Base-by-base conservation (phyloP, 1,140 invertebrate genomes). In the Microplitis demolitor region DNA sequence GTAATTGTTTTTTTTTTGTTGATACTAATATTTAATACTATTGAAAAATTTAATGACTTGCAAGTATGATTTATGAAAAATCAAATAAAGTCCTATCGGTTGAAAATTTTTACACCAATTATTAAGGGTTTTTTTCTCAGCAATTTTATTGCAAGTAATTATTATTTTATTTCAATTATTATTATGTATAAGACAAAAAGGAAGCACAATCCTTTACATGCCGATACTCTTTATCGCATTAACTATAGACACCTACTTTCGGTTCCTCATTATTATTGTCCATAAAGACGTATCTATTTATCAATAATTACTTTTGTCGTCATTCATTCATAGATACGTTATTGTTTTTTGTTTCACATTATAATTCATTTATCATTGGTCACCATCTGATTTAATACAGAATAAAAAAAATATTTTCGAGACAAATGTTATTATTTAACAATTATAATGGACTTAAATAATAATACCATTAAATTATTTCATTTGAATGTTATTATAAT, bases 191-290 rank as follows among this genome's bases (percentile, higher is more conserved):
- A 67, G 56, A 61, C 56, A 51, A 62, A 4, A 66, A 72, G 71
- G 71, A 72, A 72, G 71, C 71, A 72, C 62, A 67, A 74, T 67
- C 69, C 63, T 66, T 71, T 64, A 63, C 24, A 11, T 71, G 69
- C 34, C 51, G 39, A 51, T 33, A 39, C 68, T 67, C 33, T 63
- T 71, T 39, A 60, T 45, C 16, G 54, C 66, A 56, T 71, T 73
- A 60, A 53, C 60, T 67, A 24, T 24, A 74, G 31, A 72, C 56
- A 62, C 39, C 62, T 70, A 67, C 37, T 70, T 72, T 62, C 71
- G 53, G 33, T 69, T 68, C 61, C 45, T 37, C 54, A 35, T 66
- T 54, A 74, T 76, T 76, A 74, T 74, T 76, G 75, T 76, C 75
- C 75, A 76, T 68, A 69, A 73, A 73, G 66, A 73, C 66, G 72